Conservation (phyloP, 1,140 invertebrate species). For the Drusus annulatus region DNA sequence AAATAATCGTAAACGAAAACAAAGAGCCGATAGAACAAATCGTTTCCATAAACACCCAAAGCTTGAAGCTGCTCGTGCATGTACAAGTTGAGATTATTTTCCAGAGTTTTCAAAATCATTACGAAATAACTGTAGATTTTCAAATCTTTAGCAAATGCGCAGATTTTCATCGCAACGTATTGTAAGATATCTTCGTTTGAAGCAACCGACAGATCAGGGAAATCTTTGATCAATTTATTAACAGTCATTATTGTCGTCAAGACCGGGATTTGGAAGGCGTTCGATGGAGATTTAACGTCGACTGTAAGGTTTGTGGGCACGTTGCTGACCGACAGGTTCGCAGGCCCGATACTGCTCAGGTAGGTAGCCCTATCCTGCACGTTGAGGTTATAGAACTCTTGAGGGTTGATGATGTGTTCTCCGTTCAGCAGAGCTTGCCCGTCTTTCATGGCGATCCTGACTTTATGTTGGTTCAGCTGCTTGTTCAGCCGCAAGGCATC, state of each 20-base stretch:
- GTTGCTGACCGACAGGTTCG: conserved; percentile 35
- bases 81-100: not conserved
- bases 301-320: conserved; percentile 16
- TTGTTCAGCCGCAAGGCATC: conserved; percentile 53
- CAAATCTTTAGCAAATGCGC: not conserved
- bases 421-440: conserved; percentile 42
- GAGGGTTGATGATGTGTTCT: conserved; percentile 43
- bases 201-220: not conserved
- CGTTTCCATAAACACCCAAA: conserved; percentile 22
- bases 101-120: not conserved
- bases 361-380: not conserved
- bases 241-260: not conserved
- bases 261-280: not conserved
- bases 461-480: conserved; percentile 52
- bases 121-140: not conserved
- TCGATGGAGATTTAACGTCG: not conserved
- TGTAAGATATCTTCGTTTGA: conserved; percentile 19
- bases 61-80: not conserved
- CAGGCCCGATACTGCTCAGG: conserved; percentile 34
- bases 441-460: conserved; percentile 46
- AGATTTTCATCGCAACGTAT: conserved; percentile 1
- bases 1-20: conserved; percentile 20
- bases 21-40: conserved; percentile 26
- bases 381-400: conserved; percentile 21
- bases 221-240: not conserved